Conservation (phyloP, 2,113 vertebrate genomes). For the Rattus rattus region DNA sequence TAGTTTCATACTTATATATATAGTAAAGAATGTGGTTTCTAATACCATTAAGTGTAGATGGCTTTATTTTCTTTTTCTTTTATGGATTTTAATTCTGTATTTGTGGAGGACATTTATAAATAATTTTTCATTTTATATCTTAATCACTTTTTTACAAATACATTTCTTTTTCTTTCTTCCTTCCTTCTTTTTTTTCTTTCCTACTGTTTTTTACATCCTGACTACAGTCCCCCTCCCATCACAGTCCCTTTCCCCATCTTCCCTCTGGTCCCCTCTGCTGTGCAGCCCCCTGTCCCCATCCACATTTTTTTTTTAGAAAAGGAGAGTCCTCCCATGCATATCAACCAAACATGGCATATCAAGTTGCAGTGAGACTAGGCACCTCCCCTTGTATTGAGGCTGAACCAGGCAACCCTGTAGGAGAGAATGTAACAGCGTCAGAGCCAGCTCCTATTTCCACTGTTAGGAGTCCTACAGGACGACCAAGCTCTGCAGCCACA, state of each 20-base stretch:
- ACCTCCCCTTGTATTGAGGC: not conserved
- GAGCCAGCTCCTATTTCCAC: not conserved
- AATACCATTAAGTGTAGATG: not conserved
- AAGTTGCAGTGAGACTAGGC: not conserved
- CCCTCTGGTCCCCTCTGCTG: too few relatives aligned
- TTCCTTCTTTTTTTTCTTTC: not conserved
- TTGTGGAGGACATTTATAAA: not conserved
- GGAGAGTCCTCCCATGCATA: not conserved
- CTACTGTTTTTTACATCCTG: too few relatives aligned
- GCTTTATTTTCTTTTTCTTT: not conserved
- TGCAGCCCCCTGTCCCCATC: too few relatives aligned
- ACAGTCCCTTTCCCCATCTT: too few relatives aligned
- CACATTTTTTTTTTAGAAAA: not conserved
- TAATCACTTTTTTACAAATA: not conserved
- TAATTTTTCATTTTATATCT: not conserved
- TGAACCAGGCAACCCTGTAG: not conserved
- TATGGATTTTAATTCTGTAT: not conserved
- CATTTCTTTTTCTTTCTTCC: not conserved
- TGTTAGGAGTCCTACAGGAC: not conserved
- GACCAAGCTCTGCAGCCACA: not conserved
- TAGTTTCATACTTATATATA: not conserved
- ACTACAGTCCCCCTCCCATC: too few relatives aligned
- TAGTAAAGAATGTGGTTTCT: not conserved
- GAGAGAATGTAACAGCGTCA: not conserved
- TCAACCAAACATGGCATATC: not conserved